Evolutionary conservation across 2,888 invertebrate species (phyloP), one percentile per base, ranked within the genome.

Genomic region (Leucophora obtusa): DNA sequence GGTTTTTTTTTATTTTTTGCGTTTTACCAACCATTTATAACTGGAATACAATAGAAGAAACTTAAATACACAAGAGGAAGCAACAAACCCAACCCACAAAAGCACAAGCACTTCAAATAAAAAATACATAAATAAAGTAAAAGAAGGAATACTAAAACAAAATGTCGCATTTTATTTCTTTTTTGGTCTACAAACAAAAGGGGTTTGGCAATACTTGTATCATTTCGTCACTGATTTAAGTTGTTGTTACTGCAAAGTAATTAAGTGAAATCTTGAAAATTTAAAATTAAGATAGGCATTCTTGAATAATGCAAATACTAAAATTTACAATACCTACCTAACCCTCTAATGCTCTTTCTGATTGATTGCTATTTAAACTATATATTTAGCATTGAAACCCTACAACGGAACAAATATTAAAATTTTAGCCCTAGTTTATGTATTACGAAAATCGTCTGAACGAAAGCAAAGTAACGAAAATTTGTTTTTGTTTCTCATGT

Each of bases 21-120:
- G 28, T 76, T 60, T 72, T 66, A 47, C 54, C 77, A 78, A 62
- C 77, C 75, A 70, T 70, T 70, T 66, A 76, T 33, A 63, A 15
- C 58, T 56, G 33, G 15, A 28, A 9, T 43, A 58, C 4, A 35
- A 47, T 14, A 21, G 24, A 56, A 9, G 24, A 24, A 56, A 8
- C 14, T 3, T 65, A 59, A 24, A 62, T 14, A 60, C 63, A 62
- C 51, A 71, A 66, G 72, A 70, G 65, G 70, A 60, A 66, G 50
- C 51, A 76, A 65, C 54, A 65, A 72, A 81, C 81, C 81, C 81
- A 81, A 74, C 81, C 81, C 81, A 81, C 81, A 77, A 77, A 69
- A 68, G 14, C 43, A 24, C 18, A 35, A 35, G 15, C 59, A 35
- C 18, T 59, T 59, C 17, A 18, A 59, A 24, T 11, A 17, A 58